These are phyloP conservation scores for Linnaemya vulpina DNA, from an alignment of 2,888 invertebrate genomes.

Conservation along the genomic window DNA sequence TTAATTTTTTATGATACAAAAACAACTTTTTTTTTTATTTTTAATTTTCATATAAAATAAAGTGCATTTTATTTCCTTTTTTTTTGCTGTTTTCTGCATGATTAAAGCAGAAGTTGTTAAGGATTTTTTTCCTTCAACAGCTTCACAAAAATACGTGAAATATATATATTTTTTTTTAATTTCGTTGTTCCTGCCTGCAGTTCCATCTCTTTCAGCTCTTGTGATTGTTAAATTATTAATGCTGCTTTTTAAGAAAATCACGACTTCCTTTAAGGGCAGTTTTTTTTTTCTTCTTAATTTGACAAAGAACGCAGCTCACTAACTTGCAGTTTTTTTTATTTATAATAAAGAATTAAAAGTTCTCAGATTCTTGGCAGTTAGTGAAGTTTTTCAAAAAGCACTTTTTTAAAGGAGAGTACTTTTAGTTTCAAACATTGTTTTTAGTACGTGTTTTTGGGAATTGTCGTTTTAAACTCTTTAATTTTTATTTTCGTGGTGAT, in stretches of 20 bases:
- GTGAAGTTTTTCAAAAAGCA: not conserved
- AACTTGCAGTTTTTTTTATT: not conserved
- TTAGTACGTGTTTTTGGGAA: too few species aligned
- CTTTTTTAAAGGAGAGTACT: not conserved
- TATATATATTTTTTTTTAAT: constrained; percentile 37
- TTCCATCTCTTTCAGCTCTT: constrained; percentile 35
- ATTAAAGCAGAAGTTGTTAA: constrained; percentile 67
- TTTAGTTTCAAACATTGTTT: too few species aligned
- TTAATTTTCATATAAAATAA: constrained; percentile 45
- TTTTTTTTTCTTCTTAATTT: constrained; percentile 53
- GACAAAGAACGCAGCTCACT: not conserved
- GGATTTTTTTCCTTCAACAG: constrained; percentile 29
- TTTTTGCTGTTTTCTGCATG: constrained; percentile 44
- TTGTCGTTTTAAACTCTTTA: too few species aligned
- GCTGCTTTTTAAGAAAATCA: constrained; percentile 63
- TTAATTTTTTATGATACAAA: constrained; percentile 43
- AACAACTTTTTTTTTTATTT: not conserved
- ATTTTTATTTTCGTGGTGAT: too few species aligned
- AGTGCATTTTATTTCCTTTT: constrained; percentile 42
- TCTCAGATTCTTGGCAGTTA: not conserved
- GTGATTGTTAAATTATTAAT: constrained; percentile 70
- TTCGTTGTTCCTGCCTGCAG: constrained; percentile 27
- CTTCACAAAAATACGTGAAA: constrained; percentile 60
- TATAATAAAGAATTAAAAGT: not conserved
- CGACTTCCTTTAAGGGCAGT: constrained; percentile 65